Base-by-base conservation (phyloP, 2,888 invertebrate genomes). In the Sminthurinus aureus region DNA sequence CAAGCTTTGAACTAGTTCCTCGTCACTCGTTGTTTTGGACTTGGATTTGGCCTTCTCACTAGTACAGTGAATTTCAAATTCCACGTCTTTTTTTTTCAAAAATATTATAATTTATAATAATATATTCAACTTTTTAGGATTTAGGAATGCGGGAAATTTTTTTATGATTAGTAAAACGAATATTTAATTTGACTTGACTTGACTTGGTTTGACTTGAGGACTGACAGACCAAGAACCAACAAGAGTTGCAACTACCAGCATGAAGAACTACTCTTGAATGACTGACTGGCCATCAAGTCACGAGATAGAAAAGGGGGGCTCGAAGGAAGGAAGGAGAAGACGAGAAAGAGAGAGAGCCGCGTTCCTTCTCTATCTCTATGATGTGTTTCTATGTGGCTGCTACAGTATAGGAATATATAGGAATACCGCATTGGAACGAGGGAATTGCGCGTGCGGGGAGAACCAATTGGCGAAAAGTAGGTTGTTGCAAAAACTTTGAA, bases 371-470 rank as follows among this genome's bases (percentile, higher is more conserved):
- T 38, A 38, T 38, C 38, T 38, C 38, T 38, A 38, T 38, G 38
- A 38, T 38, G 38, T 38, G 38, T 38, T 38, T 38, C 38, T 38
- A 38, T 38, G 38, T 38, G 38, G 38, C 38, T 38, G 38, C 38
- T 38, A 38, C 38, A 38, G 38, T 6, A 38, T 38, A 38, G 38
- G 38, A 38, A 38, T 38, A 38, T 38, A 38, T 38, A 38, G 38
- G 81, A 84, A 81, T 76, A 84, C 84, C 77, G 84, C 84, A 84
- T 73, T 84, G 84, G 78, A 71, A 81, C 81, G 78, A 78, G 69
- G 78, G 81, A 81, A 84, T 81, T 84, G 84, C 84, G 84, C 84
- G 78, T 84, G 84, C 84, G 84, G 78, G 81, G 81, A 71, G 81
- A 71, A 71, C 79, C 79, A 79, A 79, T 79, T 79, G 79, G 79